phyloP scores from a whole-genome alignment of 2,888 invertebrate species.

The Dolichomitus sp. region DNA sequence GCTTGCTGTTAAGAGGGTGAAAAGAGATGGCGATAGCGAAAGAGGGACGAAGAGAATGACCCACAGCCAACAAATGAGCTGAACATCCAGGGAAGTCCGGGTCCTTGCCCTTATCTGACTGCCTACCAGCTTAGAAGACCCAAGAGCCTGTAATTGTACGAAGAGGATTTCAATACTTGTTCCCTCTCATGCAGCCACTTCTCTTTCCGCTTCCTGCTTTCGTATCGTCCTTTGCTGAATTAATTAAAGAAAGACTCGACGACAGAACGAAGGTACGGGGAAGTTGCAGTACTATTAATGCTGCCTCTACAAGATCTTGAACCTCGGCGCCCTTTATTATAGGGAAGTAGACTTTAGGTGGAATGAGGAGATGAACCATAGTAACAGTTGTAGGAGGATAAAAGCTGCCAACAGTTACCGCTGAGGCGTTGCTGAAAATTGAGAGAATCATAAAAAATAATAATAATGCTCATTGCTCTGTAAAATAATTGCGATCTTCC shows the following conservation, averaged over 20 bases:
- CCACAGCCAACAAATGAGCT: constrained; percentile 33
- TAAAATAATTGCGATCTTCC: background rate
- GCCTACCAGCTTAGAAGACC: constrained; percentile 36
- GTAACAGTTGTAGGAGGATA: background rate
- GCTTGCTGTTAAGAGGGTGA: constrained; percentile 38
- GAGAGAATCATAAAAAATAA: background rate
- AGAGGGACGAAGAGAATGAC: constrained; percentile 27
- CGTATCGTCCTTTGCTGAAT: constrained; percentile 51
- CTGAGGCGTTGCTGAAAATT: background rate
- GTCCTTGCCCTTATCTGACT: constrained; percentile 18
- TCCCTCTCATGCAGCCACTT: constrained; percentile 27
- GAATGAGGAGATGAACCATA: background rate
- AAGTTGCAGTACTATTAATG: background rate
- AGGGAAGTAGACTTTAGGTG: background rate
- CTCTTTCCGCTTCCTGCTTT: constrained; percentile 30
- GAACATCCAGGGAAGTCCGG: constrained; percentile 26
- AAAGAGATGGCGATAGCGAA: background rate
- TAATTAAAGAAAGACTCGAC: constrained; percentile 59
- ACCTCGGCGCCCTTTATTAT: background rate
- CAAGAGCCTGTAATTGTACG: constrained; percentile 60
- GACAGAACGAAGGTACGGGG: constrained; percentile 40
- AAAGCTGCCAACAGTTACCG: background rate
- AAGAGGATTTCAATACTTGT: constrained; percentile 60
- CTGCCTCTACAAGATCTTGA: background rate
- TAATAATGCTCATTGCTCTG: background rate